Evolutionary conservation across 2,113 vertebrate species (phyloP), one percentile per base, ranked within the genome.

Genomic region (Ariopsis seemanni): DNA sequence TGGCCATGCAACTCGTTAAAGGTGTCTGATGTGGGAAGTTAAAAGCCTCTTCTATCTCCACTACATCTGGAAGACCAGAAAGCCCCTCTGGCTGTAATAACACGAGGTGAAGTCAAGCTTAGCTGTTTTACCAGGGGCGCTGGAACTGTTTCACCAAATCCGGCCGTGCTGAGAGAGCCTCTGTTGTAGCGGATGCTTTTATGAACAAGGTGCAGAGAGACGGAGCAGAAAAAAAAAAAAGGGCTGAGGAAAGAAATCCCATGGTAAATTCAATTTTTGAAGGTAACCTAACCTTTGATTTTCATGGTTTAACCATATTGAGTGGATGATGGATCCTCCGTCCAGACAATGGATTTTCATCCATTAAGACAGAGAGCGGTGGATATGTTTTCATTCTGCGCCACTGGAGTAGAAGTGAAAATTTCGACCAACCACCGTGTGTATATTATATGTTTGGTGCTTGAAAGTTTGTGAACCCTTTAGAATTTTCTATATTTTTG

Each of bases 201-300:
- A 82, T 86, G 79, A 82, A 78, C 7, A 25, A 55, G 78, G 52
- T 55, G 67, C 30, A 48, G 77, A 72, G 55, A 60, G 78, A 58
- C 10, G 48, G 34, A 65, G n/a, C 42, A 34, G 4, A 52, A 8
- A 48, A 7, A 30, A 30, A 55, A 60, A 82, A 52, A 27, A 27
- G 25, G 74, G n/a, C 58, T 80, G n/a, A 10, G 27, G 74, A 80
- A 80, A 71, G 42, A 82, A 67, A 74, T 58, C 60, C 50, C 34
- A 65, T 25, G 80, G 67, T 85, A 85, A 87, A 89, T 87, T 82
- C 15, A 85, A 89, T 87, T 89, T 87, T 87, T 75, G 30, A 58
- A 74, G 82, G 67, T 87, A 85, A 89, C 82, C 82, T 87, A 82
- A 89, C 82, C 85, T 89, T 89, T 89, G 82, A 89, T 89, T 87